Conservation (phyloP, 1,140 invertebrate species). For the Drosophila simulans region DNA sequence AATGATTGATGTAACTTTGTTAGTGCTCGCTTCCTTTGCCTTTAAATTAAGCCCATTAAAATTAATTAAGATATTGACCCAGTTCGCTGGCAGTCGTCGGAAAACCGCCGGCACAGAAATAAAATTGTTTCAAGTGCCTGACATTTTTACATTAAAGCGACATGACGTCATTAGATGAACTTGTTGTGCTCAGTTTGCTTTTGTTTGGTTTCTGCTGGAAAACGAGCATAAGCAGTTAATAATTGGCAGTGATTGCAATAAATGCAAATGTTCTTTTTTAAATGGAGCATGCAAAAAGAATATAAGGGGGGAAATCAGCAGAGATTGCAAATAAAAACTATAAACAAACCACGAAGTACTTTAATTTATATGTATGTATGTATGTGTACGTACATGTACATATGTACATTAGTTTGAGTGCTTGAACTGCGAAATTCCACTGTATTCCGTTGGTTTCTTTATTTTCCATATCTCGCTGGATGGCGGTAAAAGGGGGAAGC, state of each 20-base stretch:
- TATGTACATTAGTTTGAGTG: no score
- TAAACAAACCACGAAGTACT: background rate
- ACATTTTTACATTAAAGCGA: slow-evolving; percentile 30
- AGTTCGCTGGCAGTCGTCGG: slow-evolving; percentile 28
- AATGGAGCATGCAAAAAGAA: slow-evolving; percentile 16
- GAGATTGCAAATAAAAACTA: background rate
- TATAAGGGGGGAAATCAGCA: background rate
- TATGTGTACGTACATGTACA: no score
- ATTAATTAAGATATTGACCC: slow-evolving; percentile 63
- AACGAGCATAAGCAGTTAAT: slow-evolving; percentile 23
- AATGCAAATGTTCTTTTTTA: slow-evolving; percentile 17
- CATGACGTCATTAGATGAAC: slow-evolving; percentile 34
- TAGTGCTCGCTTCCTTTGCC: slow-evolving; percentile 39
- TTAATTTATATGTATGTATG: background rate
- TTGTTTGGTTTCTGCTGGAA: slow-evolving; percentile 1
- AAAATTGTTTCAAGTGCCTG: slow-evolving; percentile 41
- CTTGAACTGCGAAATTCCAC: background rate
- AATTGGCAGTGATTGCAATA: slow-evolving; percentile 24
- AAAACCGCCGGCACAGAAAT: slow-evolving; percentile 16
- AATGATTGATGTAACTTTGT: slow-evolving; percentile 49
- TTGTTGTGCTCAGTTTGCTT: background rate
- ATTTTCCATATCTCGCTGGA: background rate
- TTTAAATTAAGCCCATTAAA: slow-evolving; percentile 63
- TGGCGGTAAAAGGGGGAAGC: background rate
- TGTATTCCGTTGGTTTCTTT: background rate